phyloP scores from a whole-genome alignment of 2,888 invertebrate species.

The Caenorhabditis sp. region DNA sequence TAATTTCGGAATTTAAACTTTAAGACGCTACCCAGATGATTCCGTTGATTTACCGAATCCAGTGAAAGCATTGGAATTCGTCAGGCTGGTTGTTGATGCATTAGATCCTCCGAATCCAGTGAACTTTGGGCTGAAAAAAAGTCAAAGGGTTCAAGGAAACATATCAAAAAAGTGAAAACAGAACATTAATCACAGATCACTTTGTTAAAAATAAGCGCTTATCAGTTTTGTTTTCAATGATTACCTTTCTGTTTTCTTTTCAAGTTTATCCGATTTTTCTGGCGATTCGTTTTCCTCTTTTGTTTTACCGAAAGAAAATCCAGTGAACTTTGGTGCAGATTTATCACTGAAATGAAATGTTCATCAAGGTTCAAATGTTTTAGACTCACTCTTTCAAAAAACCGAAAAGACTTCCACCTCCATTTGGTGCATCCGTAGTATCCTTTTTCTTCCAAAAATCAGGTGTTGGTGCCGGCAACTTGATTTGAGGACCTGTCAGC shows the following conservation, averaged over 20 bases:
- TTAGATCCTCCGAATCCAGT: not conserved
- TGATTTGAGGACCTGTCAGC: constrained; percentile 32
- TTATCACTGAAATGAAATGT: constrained; percentile 2
- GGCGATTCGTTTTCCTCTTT: constrained; percentile 1
- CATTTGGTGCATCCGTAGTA: not conserved
- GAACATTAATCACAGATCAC: no score
- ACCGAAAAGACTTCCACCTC: constrained; percentile 25
- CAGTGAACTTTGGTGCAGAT: constrained; percentile 22
- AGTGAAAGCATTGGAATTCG: no score
- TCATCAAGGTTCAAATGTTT: not conserved
- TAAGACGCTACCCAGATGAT: no score
- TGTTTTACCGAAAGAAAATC: constrained; percentile 40
- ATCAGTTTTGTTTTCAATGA: not conserved
- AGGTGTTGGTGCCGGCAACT: constrained; percentile 44
- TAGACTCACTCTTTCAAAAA: constrained; percentile 33
- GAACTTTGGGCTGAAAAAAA: not conserved
- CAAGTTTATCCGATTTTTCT: not conserved
- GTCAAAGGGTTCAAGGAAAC: not conserved
- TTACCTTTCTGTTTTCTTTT: constrained; percentile 4
- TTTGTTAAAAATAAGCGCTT: no score
- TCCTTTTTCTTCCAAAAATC: constrained; percentile 50
- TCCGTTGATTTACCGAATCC: no score
- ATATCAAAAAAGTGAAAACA: no score
- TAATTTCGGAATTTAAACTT: no score
- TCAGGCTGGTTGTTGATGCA: no score